These are phyloP conservation scores for Oscheius sp. DNA, from an alignment of 2,888 invertebrate species.

Conservation along the genomic window DNA sequence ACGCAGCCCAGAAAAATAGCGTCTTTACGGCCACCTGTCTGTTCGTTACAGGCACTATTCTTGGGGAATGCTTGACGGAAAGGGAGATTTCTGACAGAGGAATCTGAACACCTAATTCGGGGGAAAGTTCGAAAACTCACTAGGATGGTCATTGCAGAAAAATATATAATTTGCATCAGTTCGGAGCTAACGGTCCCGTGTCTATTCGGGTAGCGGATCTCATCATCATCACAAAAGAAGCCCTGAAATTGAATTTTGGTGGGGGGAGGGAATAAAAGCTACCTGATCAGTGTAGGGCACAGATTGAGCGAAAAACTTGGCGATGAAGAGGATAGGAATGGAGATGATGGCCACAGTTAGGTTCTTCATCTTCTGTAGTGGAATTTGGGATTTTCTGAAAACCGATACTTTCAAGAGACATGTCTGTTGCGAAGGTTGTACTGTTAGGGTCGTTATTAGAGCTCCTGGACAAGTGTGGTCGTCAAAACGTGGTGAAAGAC, in stretches of 20 bases:
- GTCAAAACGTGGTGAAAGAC: too few relatives aligned
- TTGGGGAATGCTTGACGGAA: background rate
- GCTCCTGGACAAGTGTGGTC: too few relatives aligned
- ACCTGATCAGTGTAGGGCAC: constrained; percentile 35
- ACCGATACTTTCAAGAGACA: too few relatives aligned
- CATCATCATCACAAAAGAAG: constrained; percentile 68
- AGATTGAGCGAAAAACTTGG: constrained; percentile 3
- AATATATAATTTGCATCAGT: constrained; percentile 53
- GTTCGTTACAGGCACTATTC: background rate
- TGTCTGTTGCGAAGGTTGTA: too few relatives aligned
- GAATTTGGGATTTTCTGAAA: too few relatives aligned
- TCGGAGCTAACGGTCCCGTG: constrained; percentile 48
- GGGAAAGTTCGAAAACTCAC: constrained; percentile 35
- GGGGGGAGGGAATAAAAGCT: background rate
- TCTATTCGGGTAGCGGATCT: constrained; percentile 60
- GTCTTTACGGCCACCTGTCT: constrained; percentile 17
- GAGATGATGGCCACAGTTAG: constrained; percentile 12
- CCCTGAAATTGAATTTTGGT: constrained; percentile 46
- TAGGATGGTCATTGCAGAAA: constrained; percentile 46
- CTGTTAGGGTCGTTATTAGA: too few relatives aligned
- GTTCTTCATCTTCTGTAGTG: constrained; percentile 2
- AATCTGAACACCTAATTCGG: background rate
- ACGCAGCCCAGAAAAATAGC: constrained; percentile 34
- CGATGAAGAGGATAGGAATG: constrained; percentile 13
- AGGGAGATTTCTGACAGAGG: constrained; percentile 26